Evolutionary conservation across 2,113 vertebrate species (phyloP).

Genomic region (Pelobates fuscus): DNA sequence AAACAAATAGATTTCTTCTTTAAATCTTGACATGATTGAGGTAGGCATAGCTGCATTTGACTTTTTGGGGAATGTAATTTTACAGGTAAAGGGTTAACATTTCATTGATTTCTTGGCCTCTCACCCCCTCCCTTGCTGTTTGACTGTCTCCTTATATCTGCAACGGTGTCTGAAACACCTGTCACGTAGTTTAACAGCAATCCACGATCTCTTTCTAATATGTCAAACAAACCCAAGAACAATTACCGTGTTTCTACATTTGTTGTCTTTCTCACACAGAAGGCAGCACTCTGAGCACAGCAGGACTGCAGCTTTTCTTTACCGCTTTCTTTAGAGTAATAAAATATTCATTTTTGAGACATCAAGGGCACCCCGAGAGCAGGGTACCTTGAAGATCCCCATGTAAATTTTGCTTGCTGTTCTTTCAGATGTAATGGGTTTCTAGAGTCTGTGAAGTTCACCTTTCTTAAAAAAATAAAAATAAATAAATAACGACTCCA

Average conservation of each 20-base stretch:
- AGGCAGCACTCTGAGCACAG: slow-evolving; percentile 37
- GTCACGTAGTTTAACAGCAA: slow-evolving; percentile 41
- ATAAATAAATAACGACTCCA: too few species aligned
- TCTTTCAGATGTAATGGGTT: slow-evolving; percentile 35
- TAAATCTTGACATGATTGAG: too few species aligned
- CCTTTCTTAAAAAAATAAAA: slow-evolving; percentile 30
- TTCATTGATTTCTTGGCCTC: slow-evolving; percentile 33
- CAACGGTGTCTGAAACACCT: slow-evolving; percentile 33
- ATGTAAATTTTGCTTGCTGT: slow-evolving; percentile 43
- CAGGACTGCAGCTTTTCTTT: slow-evolving; percentile 37
- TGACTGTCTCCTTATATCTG: slow-evolving; percentile 10
- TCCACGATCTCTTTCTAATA: slow-evolving; percentile 43
- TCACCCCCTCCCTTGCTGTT: slow-evolving; percentile 17
- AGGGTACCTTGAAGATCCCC: slow-evolving; percentile 40
- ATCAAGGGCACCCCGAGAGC: slow-evolving; percentile 39
- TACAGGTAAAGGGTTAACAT: slow-evolving; percentile 13
- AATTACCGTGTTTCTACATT: slow-evolving; percentile 46
- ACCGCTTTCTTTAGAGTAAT: slow-evolving; percentile 45
- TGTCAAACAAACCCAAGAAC: slow-evolving; percentile 46
- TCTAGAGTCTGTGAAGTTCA: slow-evolving; percentile 12
- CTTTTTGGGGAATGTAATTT: too few species aligned
- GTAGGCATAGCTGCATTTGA: too few species aligned
- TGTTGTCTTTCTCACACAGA: slow-evolving; percentile 42
- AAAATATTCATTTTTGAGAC: slow-evolving; percentile 48
- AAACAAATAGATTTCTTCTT: too few species aligned